Evolutionary conservation across 2,888 invertebrate species (phyloP), one percentile per base, ranked within the genome.

Genomic region (Athalia rosae): DNA sequence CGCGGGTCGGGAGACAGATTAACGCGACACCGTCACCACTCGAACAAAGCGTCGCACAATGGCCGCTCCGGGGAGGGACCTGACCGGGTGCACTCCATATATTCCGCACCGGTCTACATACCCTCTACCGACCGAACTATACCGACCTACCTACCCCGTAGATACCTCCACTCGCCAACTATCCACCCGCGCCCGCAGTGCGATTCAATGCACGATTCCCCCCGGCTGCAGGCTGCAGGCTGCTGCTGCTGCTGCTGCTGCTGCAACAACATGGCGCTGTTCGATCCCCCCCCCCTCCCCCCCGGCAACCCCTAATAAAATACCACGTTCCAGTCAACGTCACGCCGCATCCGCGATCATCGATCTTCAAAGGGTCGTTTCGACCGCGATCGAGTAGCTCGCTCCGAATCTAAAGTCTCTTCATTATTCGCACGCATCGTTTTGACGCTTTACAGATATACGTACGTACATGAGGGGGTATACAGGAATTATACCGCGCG

Each of bases 11-110:
- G 85, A 84, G 88, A 87, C 87, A 88, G 88, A 88, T 88, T 88
- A 88, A 88, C 88, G 88, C 86, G 87, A 87, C 85, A 85, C 87
- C 87, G 87, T 88, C 88, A 86, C 85, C 83, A 85, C 86, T 87
- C 86, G 87, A 88, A 88, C 88, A 88, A 88, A 88, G 87, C 88
- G 86, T 84, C 82, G 87, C 85, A 88, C 88, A 88, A 88, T 88
- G 85, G 88, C 85, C 83, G 82, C 83, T 82, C n/a, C n/a, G 79
- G 84, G 83, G 81, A 82, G 81, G 82, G 83, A 82, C 79, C 81
- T 84, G 84, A 85, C 85, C n/a, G 69, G 71, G 13, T 85, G 84
- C 81, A 81, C 83, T 86, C 82, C 85, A 87, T 87, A 86, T 86
- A 87, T 86, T 86, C 85, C 85, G 87, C 83, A 83, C 84, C 85